A percentile compares a stretch with the other conserved stretches of the same genome.
Evolutionary conservation across 2,888 invertebrate genomes (phyloP).

Genomic region (Drosophila parthenogenetica): DNA sequence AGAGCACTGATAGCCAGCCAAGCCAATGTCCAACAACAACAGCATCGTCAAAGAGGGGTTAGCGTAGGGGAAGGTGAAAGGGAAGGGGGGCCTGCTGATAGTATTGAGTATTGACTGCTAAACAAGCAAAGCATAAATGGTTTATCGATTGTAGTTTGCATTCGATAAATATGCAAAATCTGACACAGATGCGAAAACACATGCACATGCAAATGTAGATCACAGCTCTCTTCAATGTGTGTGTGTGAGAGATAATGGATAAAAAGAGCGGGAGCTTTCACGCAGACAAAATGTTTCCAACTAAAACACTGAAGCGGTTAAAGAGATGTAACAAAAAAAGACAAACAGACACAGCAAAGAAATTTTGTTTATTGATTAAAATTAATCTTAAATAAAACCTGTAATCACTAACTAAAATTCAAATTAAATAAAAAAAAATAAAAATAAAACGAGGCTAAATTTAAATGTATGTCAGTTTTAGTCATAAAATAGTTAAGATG

Average conservation of each 20-base stretch:
- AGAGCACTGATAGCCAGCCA: conserved; percentile 35
- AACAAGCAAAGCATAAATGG: conserved; percentile 3
- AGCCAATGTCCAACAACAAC: conserved; percentile 8
- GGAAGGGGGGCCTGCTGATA: neutral
- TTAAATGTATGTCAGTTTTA: too few relatives aligned
- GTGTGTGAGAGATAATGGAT: neutral
- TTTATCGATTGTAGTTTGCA: conserved; percentile 21
- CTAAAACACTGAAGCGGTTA: conserved; percentile 8
- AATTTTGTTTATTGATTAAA: too few relatives aligned
- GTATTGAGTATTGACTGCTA: conserved; percentile 9
- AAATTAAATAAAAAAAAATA: too few relatives aligned
- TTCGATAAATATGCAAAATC: conserved; percentile 26
- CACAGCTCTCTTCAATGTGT: neutral
- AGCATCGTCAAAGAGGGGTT: neutral
- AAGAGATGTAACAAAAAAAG: neutral
- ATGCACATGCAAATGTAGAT: neutral
- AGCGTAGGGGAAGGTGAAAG: neutral
- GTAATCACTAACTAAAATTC: too few relatives aligned
- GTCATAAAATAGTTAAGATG: too few relatives aligned
- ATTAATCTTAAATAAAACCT: too few relatives aligned
- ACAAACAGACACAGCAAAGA: too few relatives aligned
- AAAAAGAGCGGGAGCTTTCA: too few relatives aligned
- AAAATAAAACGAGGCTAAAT: too few relatives aligned
- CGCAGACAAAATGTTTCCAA: too few relatives aligned
- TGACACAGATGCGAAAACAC: conserved; percentile 16